These are phyloP conservation scores for Phenganax subtilis DNA, from an alignment of 92 coral and sea anemone genomes.

Conservation along the genomic window DNA sequence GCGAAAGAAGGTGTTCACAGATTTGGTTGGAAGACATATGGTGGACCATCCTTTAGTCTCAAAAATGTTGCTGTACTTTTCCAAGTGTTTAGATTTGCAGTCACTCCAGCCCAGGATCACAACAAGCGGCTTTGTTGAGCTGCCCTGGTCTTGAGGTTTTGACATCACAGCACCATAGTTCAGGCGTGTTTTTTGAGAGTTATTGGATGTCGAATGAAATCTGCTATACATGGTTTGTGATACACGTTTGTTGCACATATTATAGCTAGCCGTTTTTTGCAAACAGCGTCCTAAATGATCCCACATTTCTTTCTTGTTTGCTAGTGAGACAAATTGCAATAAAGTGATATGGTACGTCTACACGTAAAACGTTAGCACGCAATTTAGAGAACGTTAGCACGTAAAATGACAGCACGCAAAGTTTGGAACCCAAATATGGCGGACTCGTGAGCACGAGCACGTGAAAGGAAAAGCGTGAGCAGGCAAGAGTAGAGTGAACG, in stretches of 20 bases:
- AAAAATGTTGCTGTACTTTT: constrained; percentile 74
- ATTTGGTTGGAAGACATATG: constrained; percentile 65
- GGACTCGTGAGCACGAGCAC: not conserved
- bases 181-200: not conserved
- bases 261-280: not conserved
- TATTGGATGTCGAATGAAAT: not conserved
- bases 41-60: constrained; percentile 68
- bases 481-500: not conserved
- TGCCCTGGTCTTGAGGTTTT: constrained; percentile 5
- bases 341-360: too few relatives aligned
- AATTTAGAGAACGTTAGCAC: not conserved
- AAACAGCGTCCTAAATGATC: not conserved
- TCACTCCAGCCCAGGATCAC: constrained; percentile 91
- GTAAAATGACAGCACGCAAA: not conserved
- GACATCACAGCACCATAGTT: constrained; percentile 63
- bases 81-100: constrained; percentile 67
- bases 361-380: not conserved
- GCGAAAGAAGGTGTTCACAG: constrained; percentile 69
- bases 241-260: not conserved
- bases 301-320: not conserved
- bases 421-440: not conserved
- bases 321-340: too few relatives aligned
- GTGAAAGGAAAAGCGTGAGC: not conserved
- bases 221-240: not conserved
- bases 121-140: constrained; percentile 54